These are phyloP conservation scores for Arctia plantaginis DNA, from an alignment of 2,888 invertebrate species.

Conservation along the genomic window DNA sequence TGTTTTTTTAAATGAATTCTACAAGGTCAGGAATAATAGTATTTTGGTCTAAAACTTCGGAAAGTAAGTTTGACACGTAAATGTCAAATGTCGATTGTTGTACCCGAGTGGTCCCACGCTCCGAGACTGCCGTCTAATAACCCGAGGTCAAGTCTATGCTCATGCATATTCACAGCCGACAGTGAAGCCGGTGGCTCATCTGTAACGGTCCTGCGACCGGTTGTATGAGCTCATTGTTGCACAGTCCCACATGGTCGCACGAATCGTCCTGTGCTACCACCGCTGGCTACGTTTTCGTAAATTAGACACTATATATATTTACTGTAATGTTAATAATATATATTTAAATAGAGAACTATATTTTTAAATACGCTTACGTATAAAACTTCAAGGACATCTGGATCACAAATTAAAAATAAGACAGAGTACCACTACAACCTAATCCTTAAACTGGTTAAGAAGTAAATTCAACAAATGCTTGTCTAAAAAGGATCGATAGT, in stretches of 20 bases:
- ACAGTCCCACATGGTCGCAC: conserved; percentile 65
- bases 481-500: background rate
- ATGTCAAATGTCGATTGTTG: conserved; percentile 76
- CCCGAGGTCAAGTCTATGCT: conserved; percentile 82
- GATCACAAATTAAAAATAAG: conserved; percentile 18
- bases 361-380: conserved; percentile 1
- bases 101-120: conserved; percentile 77
- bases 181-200: conserved; percentile 75
- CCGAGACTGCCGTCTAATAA: conserved; percentile 77
- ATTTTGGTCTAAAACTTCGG: background rate
- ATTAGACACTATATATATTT: conserved; percentile 20
- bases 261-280: conserved; percentile 39
- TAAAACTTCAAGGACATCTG: conserved; percentile 14
- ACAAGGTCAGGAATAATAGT: background rate
- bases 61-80: conserved; percentile 55
- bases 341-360: conserved; percentile 5
- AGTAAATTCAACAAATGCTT: conserved; percentile 12
- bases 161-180: conserved; percentile 83
- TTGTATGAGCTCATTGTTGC: conserved; percentile 81
- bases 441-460: background rate
- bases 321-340: conserved; percentile 22
- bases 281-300: conserved; percentile 22
- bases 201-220: conserved; percentile 85
- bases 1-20: background rate
- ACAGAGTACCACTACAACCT: background rate